These are phyloP conservation scores for Drosophila meridiana DNA, from an alignment of 2,888 invertebrate genomes.

Conservation along the genomic window DNA sequence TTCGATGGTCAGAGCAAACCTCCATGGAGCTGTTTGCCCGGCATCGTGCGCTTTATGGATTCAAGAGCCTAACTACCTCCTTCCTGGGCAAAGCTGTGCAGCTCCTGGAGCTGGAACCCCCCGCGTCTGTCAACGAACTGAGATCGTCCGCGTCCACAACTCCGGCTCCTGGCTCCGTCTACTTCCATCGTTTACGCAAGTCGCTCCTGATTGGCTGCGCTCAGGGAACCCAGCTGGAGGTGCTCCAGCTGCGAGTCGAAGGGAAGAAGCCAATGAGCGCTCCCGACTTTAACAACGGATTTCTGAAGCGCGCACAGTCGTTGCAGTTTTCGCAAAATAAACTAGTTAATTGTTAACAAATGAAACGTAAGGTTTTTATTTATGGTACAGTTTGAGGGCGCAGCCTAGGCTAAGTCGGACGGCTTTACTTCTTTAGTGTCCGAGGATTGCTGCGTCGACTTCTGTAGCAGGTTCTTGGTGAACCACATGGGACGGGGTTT, in stretches of 20 bases:
- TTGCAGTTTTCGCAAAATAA: constrained; percentile 64
- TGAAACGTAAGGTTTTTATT: constrained; percentile 37
- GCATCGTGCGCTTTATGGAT: constrained; percentile 89
- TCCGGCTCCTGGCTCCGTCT: constrained; percentile 86
- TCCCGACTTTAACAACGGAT: constrained; percentile 94
- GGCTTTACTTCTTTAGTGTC: constrained; percentile 90
- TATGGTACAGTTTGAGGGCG: constrained; percentile 2
- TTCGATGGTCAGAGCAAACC: constrained; percentile 89
- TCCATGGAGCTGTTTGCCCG: constrained; percentile 89
- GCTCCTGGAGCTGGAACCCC: constrained; percentile 86
- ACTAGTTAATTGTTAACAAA: constrained; percentile 49
- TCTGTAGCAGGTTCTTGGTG: constrained; percentile 92
- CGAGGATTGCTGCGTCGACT: constrained; percentile 89
- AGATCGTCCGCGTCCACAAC: constrained; percentile 27
- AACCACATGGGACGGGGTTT: constrained; percentile 96
- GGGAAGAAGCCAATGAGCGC: constrained; percentile 91
- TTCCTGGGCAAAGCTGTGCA: constrained; percentile 88
- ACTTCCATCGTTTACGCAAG: constrained; percentile 87
- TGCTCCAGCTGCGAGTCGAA: constrained; percentile 88
- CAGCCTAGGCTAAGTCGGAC: constrained; percentile 90
- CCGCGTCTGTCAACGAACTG: constrained; percentile 21
- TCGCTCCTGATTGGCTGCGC: constrained; percentile 89
- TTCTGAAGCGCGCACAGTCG: constrained; percentile 85
- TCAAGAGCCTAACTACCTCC: constrained; percentile 88
- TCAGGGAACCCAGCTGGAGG: constrained; percentile 88